These are phyloP conservation scores for Icerya purchasi DNA, from an alignment of 2,888 invertebrate species.

Conservation along the genomic window DNA sequence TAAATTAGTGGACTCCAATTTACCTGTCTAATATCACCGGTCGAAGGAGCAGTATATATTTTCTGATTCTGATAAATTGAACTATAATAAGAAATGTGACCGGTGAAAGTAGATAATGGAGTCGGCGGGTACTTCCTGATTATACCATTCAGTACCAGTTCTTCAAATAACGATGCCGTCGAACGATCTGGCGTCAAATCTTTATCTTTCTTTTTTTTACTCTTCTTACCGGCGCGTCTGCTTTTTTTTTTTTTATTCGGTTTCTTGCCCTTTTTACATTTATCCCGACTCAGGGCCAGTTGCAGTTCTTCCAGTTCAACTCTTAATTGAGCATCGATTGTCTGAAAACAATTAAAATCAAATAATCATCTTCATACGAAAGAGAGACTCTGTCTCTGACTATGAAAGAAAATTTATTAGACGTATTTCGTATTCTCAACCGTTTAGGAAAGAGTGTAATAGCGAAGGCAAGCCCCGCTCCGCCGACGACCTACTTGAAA, in stretches of 20 bases:
- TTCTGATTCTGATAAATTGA: slow-evolving; percentile 31
- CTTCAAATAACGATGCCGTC: slow-evolving; percentile 76
- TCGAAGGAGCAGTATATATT: slow-evolving; percentile 34
- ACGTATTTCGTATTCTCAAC: too few relatives aligned
- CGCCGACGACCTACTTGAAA: too few relatives aligned
- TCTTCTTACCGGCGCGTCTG: slow-evolving; percentile 62
- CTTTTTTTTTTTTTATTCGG: slow-evolving; percentile 48
- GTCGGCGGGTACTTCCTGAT: slow-evolving; percentile 54
- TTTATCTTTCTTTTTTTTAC: slow-evolving; percentile 82
- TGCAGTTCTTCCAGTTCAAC: slow-evolving; percentile 37
- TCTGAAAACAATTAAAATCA: too few relatives aligned
- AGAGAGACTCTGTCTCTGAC: too few relatives aligned
- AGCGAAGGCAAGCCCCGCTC: too few relatives aligned
- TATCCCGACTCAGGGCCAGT: slow-evolving; percentile 51
- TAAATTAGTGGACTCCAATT: too few relatives aligned
- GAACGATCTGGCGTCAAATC: slow-evolving; percentile 81
- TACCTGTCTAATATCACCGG: slow-evolving; percentile 61
- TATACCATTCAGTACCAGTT: slow-evolving; percentile 73
- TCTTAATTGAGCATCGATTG: slow-evolving; percentile 24
- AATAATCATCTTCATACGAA: too few relatives aligned
- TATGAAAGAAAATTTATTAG: too few relatives aligned
- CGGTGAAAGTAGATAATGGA: slow-evolving; percentile 46
- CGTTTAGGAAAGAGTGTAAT: too few relatives aligned
- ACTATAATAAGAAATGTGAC: slow-evolving; percentile 51
- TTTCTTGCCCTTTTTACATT: slow-evolving; percentile 56